These are phyloP conservation scores for Actinemys pallida DNA, from an alignment of 2,113 vertebrate species.

Conservation along the genomic window DNA sequence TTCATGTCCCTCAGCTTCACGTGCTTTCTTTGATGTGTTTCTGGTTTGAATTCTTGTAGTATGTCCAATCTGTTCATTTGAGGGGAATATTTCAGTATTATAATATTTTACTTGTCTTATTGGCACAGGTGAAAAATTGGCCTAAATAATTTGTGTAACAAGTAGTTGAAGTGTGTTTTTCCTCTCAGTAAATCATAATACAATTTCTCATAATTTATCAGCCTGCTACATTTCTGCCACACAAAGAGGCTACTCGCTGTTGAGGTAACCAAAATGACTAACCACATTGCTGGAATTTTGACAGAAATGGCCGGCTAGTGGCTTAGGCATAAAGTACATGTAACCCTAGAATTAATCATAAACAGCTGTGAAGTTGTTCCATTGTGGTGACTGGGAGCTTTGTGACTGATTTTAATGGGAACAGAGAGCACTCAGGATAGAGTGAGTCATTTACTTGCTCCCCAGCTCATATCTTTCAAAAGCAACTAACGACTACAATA, in stretches of 20 bases:
- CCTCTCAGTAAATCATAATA: not conserved
- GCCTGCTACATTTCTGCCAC: not conserved
- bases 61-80: constrained; percentile 20
- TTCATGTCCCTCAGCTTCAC: not conserved
- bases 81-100: not conserved
- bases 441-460: not conserved
- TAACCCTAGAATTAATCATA: not conserved
- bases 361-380: not conserved
- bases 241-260: not conserved
- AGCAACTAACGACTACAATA: not conserved
- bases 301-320: not conserved
- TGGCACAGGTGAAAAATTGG: not conserved
- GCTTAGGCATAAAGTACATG: not conserved
- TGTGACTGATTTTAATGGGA: not conserved
- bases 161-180: not conserved
- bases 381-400: not conserved
- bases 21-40: constrained; percentile 27
- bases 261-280: constrained; percentile 11
- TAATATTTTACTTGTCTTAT: constrained; percentile 5
- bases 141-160: not conserved
- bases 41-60: constrained; percentile 27
- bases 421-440: not conserved
- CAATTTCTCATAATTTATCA: not conserved
- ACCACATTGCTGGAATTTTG: not conserved
- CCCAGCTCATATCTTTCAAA: not conserved